Percentiles rank a stretch among this genome's conserved stretches.
These are phyloP conservation scores for Microplitis manilae DNA, from an alignment of 2,888 invertebrate genomes.

Conservation along the genomic window DNA sequence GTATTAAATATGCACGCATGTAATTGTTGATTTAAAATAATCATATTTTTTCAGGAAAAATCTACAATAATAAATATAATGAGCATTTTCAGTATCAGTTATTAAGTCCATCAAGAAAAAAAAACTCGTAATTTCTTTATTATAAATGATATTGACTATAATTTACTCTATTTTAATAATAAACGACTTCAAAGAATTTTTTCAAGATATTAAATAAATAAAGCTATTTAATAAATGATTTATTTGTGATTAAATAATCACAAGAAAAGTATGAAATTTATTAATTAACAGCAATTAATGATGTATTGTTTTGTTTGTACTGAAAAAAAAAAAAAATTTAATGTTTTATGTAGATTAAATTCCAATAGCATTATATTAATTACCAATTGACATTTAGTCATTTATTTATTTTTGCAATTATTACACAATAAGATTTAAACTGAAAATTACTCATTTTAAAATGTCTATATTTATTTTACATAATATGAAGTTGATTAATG, in stretches of 20 bases:
- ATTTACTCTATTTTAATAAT: background rate
- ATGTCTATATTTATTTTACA: too few species aligned
- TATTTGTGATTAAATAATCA: too few species aligned
- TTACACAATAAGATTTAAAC: background rate
- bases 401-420: background rate
- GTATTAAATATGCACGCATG: background rate
- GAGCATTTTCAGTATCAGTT: slow-evolving; percentile 69
- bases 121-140: background rate
- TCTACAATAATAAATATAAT: background rate
- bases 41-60: slow-evolving; percentile 13
- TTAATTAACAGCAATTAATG: too few species aligned
- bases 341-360: background rate
- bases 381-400: background rate
- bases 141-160: slow-evolving; percentile 28
- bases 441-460: too few species aligned
- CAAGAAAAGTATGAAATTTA: too few species aligned
- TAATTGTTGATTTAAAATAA: background rate
- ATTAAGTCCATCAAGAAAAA: slow-evolving; percentile 8
- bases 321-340: background rate
- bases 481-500: slow-evolving; percentile 19
- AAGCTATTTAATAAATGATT: background rate
- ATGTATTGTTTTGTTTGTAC: background rate
- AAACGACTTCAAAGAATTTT: slow-evolving; percentile 35
- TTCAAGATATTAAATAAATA: slow-evolving; percentile 27
- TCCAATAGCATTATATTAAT: background rate